These are phyloP conservation scores for Oscheius onirici DNA, from an alignment of 2,888 invertebrate species.

Conservation along the genomic window DNA sequence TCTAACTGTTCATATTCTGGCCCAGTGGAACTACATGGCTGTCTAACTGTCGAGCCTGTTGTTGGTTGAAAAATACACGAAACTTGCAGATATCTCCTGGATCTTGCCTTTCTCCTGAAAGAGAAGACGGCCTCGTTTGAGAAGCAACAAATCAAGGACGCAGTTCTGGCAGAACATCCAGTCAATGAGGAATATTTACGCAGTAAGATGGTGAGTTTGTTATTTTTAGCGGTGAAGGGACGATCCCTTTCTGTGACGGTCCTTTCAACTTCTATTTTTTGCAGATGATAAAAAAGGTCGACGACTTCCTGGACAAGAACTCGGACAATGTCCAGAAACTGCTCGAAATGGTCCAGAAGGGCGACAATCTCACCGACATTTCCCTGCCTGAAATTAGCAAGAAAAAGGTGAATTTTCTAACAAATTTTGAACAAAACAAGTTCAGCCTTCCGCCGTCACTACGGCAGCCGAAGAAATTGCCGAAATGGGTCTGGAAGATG, in stretches of 20 bases:
- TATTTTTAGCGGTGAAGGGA: too few relatives aligned
- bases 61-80: too few relatives aligned
- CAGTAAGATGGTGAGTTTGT: slow-evolving; percentile 74
- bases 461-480: background rate
- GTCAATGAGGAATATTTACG: slow-evolving; percentile 85
- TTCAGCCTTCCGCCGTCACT: background rate
- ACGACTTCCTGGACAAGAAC: slow-evolving; percentile 42
- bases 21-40: too few relatives aligned
- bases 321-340: slow-evolving; percentile 44
- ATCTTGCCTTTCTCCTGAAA: slow-evolving; percentile 86
- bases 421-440: background rate
- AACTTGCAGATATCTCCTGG: slow-evolving; percentile 86
- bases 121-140: slow-evolving; percentile 80
- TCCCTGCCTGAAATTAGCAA: slow-evolving; percentile 5
- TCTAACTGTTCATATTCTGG: too few relatives aligned
- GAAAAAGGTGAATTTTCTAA: slow-evolving; percentile 20
- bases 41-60: too few relatives aligned
- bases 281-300: slow-evolving; percentile 49
- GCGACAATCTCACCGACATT: slow-evolving; percentile 4
- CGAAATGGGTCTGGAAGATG: background rate
- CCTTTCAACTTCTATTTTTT: slow-evolving; percentile 11
- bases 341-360: slow-evolving; percentile 29
- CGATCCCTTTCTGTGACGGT: too few relatives aligned
- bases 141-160: slow-evolving; percentile 75
- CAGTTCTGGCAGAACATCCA: slow-evolving; percentile 83